phyloP scores from a whole-genome alignment of 2,113 vertebrate genomes.

The Pogona vitticeps region DNA sequence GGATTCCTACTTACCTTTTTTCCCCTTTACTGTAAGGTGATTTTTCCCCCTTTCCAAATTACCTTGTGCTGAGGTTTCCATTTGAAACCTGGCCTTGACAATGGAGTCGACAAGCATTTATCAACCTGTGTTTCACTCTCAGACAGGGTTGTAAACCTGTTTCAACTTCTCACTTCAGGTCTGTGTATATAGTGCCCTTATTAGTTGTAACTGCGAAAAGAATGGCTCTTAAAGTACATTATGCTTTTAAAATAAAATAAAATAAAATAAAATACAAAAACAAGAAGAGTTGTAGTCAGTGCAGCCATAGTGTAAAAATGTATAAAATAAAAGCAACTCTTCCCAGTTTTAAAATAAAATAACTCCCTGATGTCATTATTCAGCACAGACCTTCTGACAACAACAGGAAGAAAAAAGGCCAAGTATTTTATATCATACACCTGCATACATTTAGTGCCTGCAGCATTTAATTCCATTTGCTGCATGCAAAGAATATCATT shows the following conservation, averaged over 20 bases:
- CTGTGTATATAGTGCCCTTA: too few relatives aligned
- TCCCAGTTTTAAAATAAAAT: too few relatives aligned
- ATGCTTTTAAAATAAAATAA: too few relatives aligned
- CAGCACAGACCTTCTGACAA: neutral
- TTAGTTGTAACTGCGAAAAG: too few relatives aligned
- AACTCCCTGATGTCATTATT: too few relatives aligned
- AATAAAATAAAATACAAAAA: neutral
- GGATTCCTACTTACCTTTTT: neutral
- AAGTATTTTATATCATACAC: neutral
- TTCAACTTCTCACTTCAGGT: neutral
- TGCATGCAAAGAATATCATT: neutral
- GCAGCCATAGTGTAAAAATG: too few relatives aligned
- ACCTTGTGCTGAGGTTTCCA: neutral
- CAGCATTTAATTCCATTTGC: neutral
- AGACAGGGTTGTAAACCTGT: neutral
- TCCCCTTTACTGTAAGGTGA: neutral
- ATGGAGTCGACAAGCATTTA: neutral
- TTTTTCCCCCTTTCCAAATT: too few relatives aligned
- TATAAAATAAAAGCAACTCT: neutral
- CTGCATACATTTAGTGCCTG: neutral
- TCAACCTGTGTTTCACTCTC: neutral
- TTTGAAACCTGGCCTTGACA: neutral
- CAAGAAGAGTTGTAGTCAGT: too few relatives aligned
- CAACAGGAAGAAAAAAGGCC: neutral
- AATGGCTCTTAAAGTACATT: neutral